A percentile compares a stretch with the other conserved stretches of the same genome.
phyloP scores from a whole-genome alignment of 92 coral and sea anemone species.

The Bergia sp. region DNA sequence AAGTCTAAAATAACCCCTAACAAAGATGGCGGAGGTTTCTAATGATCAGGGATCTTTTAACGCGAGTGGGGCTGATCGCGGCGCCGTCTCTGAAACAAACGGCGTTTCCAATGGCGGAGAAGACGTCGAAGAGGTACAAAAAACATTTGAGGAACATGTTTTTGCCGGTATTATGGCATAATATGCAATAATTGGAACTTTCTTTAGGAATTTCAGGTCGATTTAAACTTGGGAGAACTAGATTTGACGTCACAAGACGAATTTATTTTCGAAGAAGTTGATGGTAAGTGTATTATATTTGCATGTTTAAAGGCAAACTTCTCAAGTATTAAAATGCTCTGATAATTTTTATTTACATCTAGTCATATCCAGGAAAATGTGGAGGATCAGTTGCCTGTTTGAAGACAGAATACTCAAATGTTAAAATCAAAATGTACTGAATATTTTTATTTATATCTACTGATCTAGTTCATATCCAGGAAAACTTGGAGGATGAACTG shows the following conservation, averaged over 20 bases:
- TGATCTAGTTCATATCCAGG: too few relatives aligned
- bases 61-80: background rate
- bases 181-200: background rate
- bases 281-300: constrained; percentile 59
- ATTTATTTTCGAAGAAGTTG: constrained; percentile 96
- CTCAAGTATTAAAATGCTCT: too few relatives aligned
- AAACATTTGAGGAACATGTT: background rate
- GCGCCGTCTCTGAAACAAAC: constrained; percentile 4
- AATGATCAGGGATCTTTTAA: background rate
- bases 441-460: too few relatives aligned
- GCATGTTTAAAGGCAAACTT: background rate
- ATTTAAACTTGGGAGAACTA: constrained; percentile 92
- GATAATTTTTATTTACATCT: too few relatives aligned
- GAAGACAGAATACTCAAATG: too few relatives aligned
- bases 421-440: too few relatives aligned
- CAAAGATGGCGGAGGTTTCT: constrained; percentile 35
- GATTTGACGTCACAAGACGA: constrained; percentile 98
- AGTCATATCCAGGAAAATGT: too few relatives aligned
- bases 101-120: background rate
- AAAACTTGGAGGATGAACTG: too few relatives aligned
- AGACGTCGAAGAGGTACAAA: constrained; percentile 31
- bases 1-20: background rate
- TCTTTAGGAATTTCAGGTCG: constrained; percentile 76
- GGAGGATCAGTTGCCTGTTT: too few relatives aligned
- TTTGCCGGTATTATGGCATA: background rate